A percentile compares a stretch with the other conserved stretches of the same genome.
These are phyloP conservation scores for Cyrtonyx montezumae DNA, from an alignment of 2,113 vertebrate genomes.

Conservation along the genomic window DNA sequence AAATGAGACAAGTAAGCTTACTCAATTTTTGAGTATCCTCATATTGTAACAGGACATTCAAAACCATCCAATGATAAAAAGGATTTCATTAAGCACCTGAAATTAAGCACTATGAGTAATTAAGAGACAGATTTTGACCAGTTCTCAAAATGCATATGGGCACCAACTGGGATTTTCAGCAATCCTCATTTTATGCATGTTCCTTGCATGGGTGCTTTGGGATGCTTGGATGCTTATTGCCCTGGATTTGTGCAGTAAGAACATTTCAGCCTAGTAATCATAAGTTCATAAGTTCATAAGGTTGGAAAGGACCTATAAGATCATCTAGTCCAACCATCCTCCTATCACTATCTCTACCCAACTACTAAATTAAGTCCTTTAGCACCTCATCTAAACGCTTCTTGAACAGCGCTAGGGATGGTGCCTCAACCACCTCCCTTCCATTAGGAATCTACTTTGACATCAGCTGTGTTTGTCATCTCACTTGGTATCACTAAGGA, in stretches of 20 bases:
- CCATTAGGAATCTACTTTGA: neutral
- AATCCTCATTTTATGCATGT: neutral
- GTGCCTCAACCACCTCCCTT: too few relatives aligned
- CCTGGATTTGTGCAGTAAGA: neutral
- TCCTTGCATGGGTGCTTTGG: neutral
- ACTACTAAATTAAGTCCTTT: too few relatives aligned
- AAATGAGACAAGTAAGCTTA: neutral
- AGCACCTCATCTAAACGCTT: too few relatives aligned
- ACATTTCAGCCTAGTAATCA: neutral
- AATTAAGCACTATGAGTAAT: neutral
- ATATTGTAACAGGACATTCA: neutral
- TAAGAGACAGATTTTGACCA: neutral
- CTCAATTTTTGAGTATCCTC: neutral
- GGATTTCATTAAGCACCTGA: neutral
- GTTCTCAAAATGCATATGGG: neutral
- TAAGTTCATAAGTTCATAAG: too few relatives aligned
- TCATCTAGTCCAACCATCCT: too few relatives aligned
- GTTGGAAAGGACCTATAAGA: too few relatives aligned
- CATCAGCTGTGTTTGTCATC: neutral
- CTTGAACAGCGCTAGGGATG: too few relatives aligned
- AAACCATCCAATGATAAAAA: neutral
- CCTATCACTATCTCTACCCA: too few relatives aligned
- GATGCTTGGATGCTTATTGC: neutral
- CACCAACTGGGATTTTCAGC: neutral
- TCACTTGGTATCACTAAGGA: neutral